These are phyloP conservation scores for Capricornis sumatraensis DNA, from an alignment of 2,113 vertebrate genomes.

Conservation along the genomic window DNA sequence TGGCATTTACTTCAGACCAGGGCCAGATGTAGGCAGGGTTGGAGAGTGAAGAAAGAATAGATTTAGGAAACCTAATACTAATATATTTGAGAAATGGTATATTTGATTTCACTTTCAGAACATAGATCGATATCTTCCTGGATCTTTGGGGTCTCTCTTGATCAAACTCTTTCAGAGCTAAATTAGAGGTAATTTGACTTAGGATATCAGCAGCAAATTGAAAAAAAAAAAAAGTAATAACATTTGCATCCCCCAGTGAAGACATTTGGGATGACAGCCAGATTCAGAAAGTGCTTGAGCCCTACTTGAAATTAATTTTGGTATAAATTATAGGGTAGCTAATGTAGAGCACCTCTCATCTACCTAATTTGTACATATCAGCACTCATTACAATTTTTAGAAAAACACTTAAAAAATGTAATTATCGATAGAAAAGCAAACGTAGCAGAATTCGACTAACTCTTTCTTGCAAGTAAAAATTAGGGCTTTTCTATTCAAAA, in stretches of 20 bases:
- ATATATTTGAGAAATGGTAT: background rate
- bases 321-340: background rate
- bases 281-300: constrained; percentile 34
- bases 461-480: background rate
- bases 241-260: background rate
- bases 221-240: background rate
- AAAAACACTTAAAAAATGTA: background rate
- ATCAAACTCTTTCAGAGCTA: background rate
- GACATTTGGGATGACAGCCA: constrained; percentile 9
- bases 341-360: background rate
- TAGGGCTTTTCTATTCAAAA: background rate
- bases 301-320: constrained; percentile 30
- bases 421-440: background rate
- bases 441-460: background rate
- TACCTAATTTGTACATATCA: background rate
- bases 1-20: constrained; percentile 44
- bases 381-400: background rate
- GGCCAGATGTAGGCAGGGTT: constrained; percentile 37
- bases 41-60: constrained; percentile 1
- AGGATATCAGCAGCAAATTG: constrained; percentile 27
- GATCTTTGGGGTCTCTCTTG: constrained; percentile 11
- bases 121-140: background rate
- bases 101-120: constrained; percentile 23
- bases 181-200: constrained; percentile 21
- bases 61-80: background rate